Base-by-base conservation (phyloP, 1,140 invertebrate species). In the Brachionus paranguensis region DNA sequence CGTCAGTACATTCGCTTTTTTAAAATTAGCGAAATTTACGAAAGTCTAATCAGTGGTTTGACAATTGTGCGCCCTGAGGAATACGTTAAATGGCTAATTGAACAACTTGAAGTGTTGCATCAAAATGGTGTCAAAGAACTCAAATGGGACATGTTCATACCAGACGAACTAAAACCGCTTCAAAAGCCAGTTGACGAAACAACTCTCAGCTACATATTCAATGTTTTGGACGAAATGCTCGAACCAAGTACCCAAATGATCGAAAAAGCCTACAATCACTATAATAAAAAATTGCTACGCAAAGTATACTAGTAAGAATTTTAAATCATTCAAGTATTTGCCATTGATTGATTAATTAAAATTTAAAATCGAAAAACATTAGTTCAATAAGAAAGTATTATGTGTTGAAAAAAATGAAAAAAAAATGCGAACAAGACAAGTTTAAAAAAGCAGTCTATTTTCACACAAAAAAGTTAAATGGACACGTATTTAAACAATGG, bases 121-220 rank as follows among this genome's bases (percentile, higher is more conserved):
- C 12, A 53, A 24, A 47, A 43, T 68, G 64, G 78, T 4, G 27
- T 81, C 24, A 81, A 64, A 45, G 78, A 81, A 11, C 20, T 81
- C 33, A 81, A 81, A 64, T 81, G 78, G 78, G 88, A 89, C 78
- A 86, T 89, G 85, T 89, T 89, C 87, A 87, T 89, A 55, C 87
- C 87, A 24, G 87, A 87, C 37, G 47, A 84, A 20, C 87, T 88
- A 86, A 87, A 86, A 84, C 88, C 88, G 11, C 10, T 37, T 11
- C 78, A 81, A 45, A 81, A 81, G 45, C 78, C 78, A 37, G 53
- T 81, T 4, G 78, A 81, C 27, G 78, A 81, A 81, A 81, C 78
- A 27, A 81, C 78, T 10, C 78, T 81, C 2, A 65, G 55, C 14
- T 81, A 81, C 20, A 81, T 81, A 20, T 81, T 81, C 41, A 81